Base-by-base conservation (phyloP, 2,888 invertebrate genomes). In the Anorthoa munda region DNA sequence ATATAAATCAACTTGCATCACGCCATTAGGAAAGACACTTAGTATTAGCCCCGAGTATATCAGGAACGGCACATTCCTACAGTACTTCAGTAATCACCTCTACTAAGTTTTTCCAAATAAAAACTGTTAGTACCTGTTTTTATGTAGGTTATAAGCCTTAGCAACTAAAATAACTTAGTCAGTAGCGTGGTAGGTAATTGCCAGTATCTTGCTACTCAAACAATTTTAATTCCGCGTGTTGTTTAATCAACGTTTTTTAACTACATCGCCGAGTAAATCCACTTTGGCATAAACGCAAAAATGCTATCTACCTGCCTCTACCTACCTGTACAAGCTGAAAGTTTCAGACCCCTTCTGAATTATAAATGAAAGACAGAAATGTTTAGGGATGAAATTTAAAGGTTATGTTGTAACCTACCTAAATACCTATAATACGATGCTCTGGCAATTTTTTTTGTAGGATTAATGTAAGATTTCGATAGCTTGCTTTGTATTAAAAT, bases 341-440 rank as follows among this genome's bases (percentile, higher is more conserved):
- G 60, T 81, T 76, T 59, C 66, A 21, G 58, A 78, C 50, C 50
- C 70, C 50, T 55, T 23, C 23, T 79, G 81, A 79, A 79, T 79
- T 64, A 70, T 81, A 76, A 70, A 79, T 48, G 59, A 70, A 59
- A 64, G 50, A 31, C 64, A 48, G 66, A 65, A 75, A 76, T 64
- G 39, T 70, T 55, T 75, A 70, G 53, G 63, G 73, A 74, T 77
- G 53, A 70, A 64, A 66, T 65, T 75, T 71, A 74, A 75, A 73
- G 59, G 64, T 74, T 66, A 71, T 55, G 50, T 66, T 31, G 50
- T n/a, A 31, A 59, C 26, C 26, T 45, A 50, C 23, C 45, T 56
- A 53, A 55, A 53, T 79, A 55, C 48, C 26, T 55, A 53, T 31
- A 18, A 58, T 48, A 73, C 53, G 23, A 58, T 46, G 18, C 45